These are phyloP conservation scores for Dipus sagitta DNA, from an alignment of 2,797 vertebrate genomes.

Conservation along the genomic window DNA sequence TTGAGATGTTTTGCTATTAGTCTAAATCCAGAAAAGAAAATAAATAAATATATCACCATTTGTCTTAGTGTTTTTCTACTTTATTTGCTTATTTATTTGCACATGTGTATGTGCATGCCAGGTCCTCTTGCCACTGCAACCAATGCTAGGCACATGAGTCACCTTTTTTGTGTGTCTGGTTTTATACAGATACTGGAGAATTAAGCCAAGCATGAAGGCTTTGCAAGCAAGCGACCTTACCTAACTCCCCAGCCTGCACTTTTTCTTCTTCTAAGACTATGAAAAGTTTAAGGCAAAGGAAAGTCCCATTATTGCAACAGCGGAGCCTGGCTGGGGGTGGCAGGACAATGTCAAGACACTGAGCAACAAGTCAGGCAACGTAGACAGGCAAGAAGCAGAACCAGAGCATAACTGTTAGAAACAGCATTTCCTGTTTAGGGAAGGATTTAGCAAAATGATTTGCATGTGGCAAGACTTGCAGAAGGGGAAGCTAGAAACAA, in stretches of 20 bases:
- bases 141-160: too few relatives aligned
- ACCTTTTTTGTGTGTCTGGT: too few relatives aligned
- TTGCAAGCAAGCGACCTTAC: too few relatives aligned
- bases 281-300: slow-evolving; percentile 33
- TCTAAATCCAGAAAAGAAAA: slow-evolving; percentile 30
- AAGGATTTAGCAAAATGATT: not conserved
- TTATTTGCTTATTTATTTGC: too few relatives aligned
- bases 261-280: slow-evolving; percentile 17
- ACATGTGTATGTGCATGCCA: too few relatives aligned
- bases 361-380: not conserved
- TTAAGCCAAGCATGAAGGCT: too few relatives aligned
- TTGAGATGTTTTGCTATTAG: not conserved
- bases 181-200: too few relatives aligned
- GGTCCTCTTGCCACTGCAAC: too few relatives aligned
- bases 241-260: too few relatives aligned
- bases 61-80: not conserved
- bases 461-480: not conserved
- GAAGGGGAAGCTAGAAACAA: slow-evolving; percentile 9
- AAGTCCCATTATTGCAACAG: not conserved
- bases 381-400: not conserved
- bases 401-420: not conserved
- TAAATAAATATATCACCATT: not conserved
- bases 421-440: not conserved
- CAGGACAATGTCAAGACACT: not conserved
- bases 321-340: not conserved